Evolutionary conservation across 2,113 vertebrate genomes (phyloP).

Genomic region (Zosterops japonicus): DNA sequence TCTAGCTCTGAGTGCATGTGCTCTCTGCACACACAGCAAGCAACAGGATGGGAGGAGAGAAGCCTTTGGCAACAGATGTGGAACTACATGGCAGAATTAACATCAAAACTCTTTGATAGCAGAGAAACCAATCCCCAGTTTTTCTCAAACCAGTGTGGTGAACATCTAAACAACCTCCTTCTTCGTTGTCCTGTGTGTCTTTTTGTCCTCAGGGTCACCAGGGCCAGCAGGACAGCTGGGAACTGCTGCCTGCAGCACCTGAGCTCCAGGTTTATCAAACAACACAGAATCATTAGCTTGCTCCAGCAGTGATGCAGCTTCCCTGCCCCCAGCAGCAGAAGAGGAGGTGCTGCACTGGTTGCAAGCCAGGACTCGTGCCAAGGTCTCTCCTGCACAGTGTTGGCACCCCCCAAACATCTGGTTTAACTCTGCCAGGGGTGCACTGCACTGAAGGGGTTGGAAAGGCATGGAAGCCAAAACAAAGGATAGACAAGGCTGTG

Average conservation of each 20-base stretch:
- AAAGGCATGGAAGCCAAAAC: neutral
- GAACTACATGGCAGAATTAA: neutral
- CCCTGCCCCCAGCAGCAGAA: neutral
- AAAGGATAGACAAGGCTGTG: neutral
- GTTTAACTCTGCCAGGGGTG: neutral
- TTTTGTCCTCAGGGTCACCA: neutral
- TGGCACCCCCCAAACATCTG: neutral
- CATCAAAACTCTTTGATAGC: neutral
- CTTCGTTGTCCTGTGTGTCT: rapidly evolving
- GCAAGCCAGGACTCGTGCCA: neutral
- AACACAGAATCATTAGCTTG: rapidly evolving
- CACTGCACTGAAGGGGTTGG: rapidly evolving
- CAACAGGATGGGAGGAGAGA: neutral
- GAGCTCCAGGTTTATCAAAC: neutral
- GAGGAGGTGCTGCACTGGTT: neutral
- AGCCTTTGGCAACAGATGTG: neutral
- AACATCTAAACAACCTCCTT: neutral
- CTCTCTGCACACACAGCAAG: neutral
- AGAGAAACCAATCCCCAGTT: rapidly evolving
- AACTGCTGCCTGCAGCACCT: neutral
- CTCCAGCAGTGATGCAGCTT: neutral
- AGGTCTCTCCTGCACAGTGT: rapidly evolving
- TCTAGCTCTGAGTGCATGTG: rapidly evolving
- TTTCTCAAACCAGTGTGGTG: neutral
- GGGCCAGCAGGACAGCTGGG: neutral